Evolutionary conservation across 2,888 invertebrate genomes (phyloP), one percentile per base, ranked within the genome.

Genomic region (Cryptophagus acutangulus): DNA sequence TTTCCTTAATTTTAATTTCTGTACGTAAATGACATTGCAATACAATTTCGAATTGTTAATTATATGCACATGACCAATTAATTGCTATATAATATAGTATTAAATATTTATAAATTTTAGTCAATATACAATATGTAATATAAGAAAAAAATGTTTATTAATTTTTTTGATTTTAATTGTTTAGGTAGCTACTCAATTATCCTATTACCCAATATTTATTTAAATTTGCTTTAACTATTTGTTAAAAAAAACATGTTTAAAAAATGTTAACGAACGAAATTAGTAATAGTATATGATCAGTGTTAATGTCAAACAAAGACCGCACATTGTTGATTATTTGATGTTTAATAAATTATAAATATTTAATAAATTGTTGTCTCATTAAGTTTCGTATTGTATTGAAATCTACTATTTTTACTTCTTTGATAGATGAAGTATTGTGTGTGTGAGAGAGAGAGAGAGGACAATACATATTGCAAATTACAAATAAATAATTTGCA

Each of bases 51-150:
- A 48, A 51, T 52, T 54, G 50, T 54, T 51, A 47, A 51, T n/a
- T n/a, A n/a, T n/a, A n/a, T n/a, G 55, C 55, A 53, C 55, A 49
- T 48, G 55, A 55, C 55, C 55, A 55, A 55, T 44, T 46, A 43
- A 51, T 38, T 46, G 43, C 46, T 45, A 38, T 47, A 50, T 50
- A 48, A 39, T 40, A 43, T 40, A n/a, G n/a, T 43, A 39, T 17
- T 43, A 41, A 36, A 9, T 26, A 36, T 25, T 31, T 33, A 29
- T 10, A 26, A 20, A 10, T 41, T 25, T 24, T 20, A 13, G 33
- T 41, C 24, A 33, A 33, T 40, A 28, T 28, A 20, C 8, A 30
- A 34, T 44, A n/a, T 38, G 28, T 33, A n/a, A 37, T 41, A 20
- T 28, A 44, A 20, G 24, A 20, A 8, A 20, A 8, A 8, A 8